phyloP scores from a whole-genome alignment of 2,888 invertebrate species.

The Agrochola macilenta region DNA sequence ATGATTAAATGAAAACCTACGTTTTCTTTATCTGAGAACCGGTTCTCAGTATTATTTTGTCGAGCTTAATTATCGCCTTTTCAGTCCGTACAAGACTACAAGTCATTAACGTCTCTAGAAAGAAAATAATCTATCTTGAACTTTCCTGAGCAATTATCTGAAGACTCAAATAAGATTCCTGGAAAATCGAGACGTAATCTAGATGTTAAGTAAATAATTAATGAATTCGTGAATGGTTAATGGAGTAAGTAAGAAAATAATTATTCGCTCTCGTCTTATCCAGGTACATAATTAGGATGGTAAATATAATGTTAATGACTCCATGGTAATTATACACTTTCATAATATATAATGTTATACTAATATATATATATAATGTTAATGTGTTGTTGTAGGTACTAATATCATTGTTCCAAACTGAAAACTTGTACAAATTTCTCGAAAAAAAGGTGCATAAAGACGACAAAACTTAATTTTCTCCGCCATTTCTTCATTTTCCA shows the following conservation, averaged over 20 bases:
- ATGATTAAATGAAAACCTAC: background rate
- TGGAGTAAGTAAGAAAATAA: background rate
- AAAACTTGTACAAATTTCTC: background rate
- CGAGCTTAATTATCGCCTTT: conserved; percentile 24
- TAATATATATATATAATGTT: no score
- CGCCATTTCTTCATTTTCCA: background rate
- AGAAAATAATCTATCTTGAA: conserved; percentile 18
- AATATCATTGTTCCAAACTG: background rate
- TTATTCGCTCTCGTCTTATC: background rate
- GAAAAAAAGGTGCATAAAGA: conserved; percentile 15
- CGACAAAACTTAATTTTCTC: conserved; percentile 22
- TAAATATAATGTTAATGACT: background rate
- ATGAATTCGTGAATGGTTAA: background rate
- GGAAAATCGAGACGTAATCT: background rate
- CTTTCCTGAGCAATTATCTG: conserved; percentile 15
- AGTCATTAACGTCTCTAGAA: conserved; percentile 31
- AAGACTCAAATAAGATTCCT: background rate
- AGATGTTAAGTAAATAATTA: background rate
- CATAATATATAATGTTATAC: no score
- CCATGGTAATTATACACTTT: no score
- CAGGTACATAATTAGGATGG: background rate
- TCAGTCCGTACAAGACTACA: conserved; percentile 27
- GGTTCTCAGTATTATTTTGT: background rate
- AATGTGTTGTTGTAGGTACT: no score
- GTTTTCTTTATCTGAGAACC: background rate